Evolutionary conservation across 2,888 invertebrate genomes (phyloP), one percentile per base, ranked within the genome.

Genomic region (Chrysomela aeneicollis): DNA sequence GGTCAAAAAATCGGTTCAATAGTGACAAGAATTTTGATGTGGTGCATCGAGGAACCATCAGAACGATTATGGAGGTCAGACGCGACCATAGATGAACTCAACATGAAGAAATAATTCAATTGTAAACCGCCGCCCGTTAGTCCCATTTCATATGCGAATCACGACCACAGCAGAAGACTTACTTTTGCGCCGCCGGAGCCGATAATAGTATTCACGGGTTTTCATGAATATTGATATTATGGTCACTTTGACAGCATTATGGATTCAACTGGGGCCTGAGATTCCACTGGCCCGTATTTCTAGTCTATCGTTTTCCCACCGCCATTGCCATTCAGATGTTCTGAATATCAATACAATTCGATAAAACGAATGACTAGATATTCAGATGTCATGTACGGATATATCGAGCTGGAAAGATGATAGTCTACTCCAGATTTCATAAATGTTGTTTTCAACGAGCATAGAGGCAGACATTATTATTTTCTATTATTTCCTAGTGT

Each of bases 151-250:
- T 42, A 42, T 42, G 42, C 42, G 42, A 42, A 42, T 15, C n/a
- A 42, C 42, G 42, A 42, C 15, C 32, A 35, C n/a, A n/a, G 6
- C 42, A 15, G 15, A 42, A 15, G 3, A 15, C 2, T 6, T n/a
- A 42, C 15, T 42, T 42, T 42, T 42, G 42, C 42, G n/a, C n/a
- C n/a, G n/a, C 42, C n/a, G 12, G 12, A 6, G 12, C 35, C 12
- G 10, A 10, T 35, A n/a, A 42, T 15, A 6, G 42, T 42, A 42
- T 42, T 42, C 42, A 15, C 15, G 3, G 15, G 42, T 42, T 42
- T 42, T 15, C 42, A 42, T 42, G 42, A 42, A 42, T 42, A 42
- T 42, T 42, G 42, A 42, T 42, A 42, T 42, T 42, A 42, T 42
- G 15, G 42, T 6, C 42, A 42, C 15, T 42, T 42, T 42, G 42